These are phyloP conservation scores for Bovichtus variegatus DNA, from an alignment of 2,797 vertebrate species.

Conservation along the genomic window DNA sequence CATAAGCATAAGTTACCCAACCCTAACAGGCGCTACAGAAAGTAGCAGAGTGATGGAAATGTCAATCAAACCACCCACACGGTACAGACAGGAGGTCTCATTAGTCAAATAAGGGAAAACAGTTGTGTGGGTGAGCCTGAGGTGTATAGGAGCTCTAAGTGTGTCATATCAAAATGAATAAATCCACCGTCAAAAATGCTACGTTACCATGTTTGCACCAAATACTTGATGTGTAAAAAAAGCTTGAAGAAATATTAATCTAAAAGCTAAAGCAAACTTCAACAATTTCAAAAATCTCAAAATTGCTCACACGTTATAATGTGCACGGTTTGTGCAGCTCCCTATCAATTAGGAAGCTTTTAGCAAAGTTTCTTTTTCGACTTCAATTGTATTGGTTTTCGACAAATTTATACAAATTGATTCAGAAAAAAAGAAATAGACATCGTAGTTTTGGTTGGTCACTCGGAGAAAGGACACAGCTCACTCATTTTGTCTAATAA, in stretches of 20 bases:
- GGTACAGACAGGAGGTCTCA: background rate
- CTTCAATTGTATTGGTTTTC: background rate
- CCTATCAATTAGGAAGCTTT: too few relatives aligned
- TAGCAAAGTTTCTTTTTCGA: background rate
- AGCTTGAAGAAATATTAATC: background rate
- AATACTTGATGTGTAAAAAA: background rate
- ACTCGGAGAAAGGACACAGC: background rate
- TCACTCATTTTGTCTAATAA: background rate
- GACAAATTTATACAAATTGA: background rate
- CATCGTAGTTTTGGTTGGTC: background rate
- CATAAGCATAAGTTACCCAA: background rate
- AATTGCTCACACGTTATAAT: too few relatives aligned
- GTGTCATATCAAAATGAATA: too few relatives aligned
- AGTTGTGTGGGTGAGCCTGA: background rate
- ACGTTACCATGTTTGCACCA: background rate
- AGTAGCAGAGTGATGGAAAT: background rate
- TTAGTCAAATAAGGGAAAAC: background rate
- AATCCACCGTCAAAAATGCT: background rate
- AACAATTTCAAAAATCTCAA: too few relatives aligned
- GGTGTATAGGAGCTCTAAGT: background rate
- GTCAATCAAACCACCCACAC: background rate
- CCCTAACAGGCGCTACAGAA: too few relatives aligned
- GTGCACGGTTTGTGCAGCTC: too few relatives aligned
- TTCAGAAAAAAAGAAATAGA: background rate
- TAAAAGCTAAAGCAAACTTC: background rate